Conservation (phyloP, 2,888 invertebrate species). For the Antitype chi region DNA sequence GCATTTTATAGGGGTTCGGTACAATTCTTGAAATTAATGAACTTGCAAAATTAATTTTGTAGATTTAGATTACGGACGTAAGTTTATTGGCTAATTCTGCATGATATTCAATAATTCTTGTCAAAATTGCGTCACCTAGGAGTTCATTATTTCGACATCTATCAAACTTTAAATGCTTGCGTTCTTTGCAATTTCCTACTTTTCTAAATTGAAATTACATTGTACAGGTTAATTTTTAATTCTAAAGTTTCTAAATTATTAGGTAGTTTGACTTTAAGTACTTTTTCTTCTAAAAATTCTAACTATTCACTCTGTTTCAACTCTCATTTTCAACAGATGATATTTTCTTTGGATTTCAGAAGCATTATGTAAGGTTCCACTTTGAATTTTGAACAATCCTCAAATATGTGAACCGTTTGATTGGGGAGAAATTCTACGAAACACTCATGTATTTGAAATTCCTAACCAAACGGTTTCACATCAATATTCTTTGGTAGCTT, state of each 20-base stretch:
- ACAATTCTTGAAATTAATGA: constrained; percentile 57
- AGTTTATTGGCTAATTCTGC: constrained; percentile 80
- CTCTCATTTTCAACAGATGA: constrained; percentile 85
- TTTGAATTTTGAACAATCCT: constrained; percentile 76
- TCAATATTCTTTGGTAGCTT: constrained; percentile 75
- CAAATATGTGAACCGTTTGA: constrained; percentile 74
- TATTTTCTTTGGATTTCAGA: constrained; percentile 84
- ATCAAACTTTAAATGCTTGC: constrained; percentile 81
- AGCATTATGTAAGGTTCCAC: constrained; percentile 82
- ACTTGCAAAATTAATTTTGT: constrained; percentile 68
- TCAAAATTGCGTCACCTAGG: constrained; percentile 66
- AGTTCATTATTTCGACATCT: constrained; percentile 68
- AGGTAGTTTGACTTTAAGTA: constrained; percentile 66
- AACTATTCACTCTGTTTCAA: constrained; percentile 83
- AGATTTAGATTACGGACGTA: constrained; percentile 71
- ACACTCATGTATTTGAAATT: constrained; percentile 61
- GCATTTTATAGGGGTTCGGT: constrained; percentile 62
- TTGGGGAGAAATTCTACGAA: constrained; percentile 60
- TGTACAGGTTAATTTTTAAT: constrained; percentile 74
- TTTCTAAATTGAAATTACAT: constrained; percentile 72
- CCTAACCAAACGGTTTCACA: constrained; percentile 72
- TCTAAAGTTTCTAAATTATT: constrained; percentile 67
- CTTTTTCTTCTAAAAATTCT: constrained; percentile 74
- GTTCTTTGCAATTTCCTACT: constrained; percentile 80
- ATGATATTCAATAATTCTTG: constrained; percentile 75